Evolutionary conservation across 2,888 invertebrate species (phyloP), one percentile per base, ranked within the genome.

Genomic region (Drosophila fulvimacula): DNA sequence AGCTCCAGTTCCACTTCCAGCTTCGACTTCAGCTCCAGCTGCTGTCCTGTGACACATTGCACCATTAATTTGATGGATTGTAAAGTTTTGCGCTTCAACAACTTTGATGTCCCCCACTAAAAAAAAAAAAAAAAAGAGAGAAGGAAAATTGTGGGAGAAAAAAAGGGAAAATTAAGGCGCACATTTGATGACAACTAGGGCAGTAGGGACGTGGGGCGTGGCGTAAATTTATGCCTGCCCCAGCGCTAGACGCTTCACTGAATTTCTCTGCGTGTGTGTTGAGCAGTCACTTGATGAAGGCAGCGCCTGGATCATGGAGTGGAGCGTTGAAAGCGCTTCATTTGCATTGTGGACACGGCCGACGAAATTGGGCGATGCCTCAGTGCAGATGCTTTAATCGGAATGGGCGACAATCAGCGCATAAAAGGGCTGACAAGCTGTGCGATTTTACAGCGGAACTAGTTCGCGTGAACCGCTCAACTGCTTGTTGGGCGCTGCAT

Each of bases 51-150:
- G 89, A 89, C 88, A 85, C 88, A 85, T 85, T 85, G 85, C 89
- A 79, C 88, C 85, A 85, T 85, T 89, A 89, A 85, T 87, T 85
- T 85, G 85, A 85, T 89, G 89, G 85, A 85, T 85, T 89, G 85
- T 89, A 87, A 87, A 85, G 85, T 85, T 89, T 89, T 87, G 66
- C 67, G 88, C 85, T 89, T 79, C 79, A 87, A 53, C 77, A 77
- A 76, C 74, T 81, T 81, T 87, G 49, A 42, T 62, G 70, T 67
- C 55, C 63, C 15, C 36, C 6, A 24, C n/a, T n/a, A 51, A 42
- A 34, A 41, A 56, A 56, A 52, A 39, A 21, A 6, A 27, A 51
- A 42, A 34, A 41, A 56, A 56, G 49, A 39, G 24, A 6, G 34
- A 27, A 41, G 57, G 67, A 79, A 82, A 82, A 75, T 59, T 73